Evolutionary conservation across 53 echinoderm and acorn worm species (phyloP), one percentile per base, ranked within the genome.

Genomic region (Paracentrotus lividus): DNA sequence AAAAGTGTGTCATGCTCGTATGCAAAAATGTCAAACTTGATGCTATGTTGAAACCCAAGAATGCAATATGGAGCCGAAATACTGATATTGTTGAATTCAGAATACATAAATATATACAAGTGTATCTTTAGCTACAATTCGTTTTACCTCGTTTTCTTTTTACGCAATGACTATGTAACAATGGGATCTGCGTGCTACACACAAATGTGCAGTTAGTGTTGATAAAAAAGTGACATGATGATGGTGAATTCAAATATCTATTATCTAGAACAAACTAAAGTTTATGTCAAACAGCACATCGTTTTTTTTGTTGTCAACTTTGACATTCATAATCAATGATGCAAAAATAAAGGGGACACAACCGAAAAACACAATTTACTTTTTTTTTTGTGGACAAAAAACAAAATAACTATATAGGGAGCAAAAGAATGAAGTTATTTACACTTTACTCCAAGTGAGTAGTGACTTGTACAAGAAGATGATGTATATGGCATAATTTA

Each of bases 1-100:
- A n/a, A n/a, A n/a, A 45, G 47, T 81, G 45, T 81, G 81, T 45
- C n/a, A 81, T 43, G 12, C 42, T n/a, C n/a, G n/a, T 47, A 81
- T 81, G 81, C 47, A 81, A 81, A 47, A 44, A 47, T 21, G 9
- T 42, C 9, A 1, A 47, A 45, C 81, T 81, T 20, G 26, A 81
- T 47, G 20, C 38, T 9, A 15, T 8, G 81, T 44, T 44, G 6
- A 44, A 0, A 44, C 42, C 42, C 23, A 44, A 15, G 24, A 27
- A 45, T 81, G n/a, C 31, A 10, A 42, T 9, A 77, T 8, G 42
- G 24, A 44, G 43, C 47, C 3, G 26, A 45, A 44, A 81, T 81
- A 81, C 20, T 81, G 9, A 26, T 81, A 8, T n/a, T 81, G 18
- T 15, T 5, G 31, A 7, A 38, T 47, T n/a, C 26, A 26, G 5